Evolutionary conservation across 2,888 invertebrate genomes (phyloP), one percentile per base, ranked within the genome.

Genomic region (Hirudinaria manillensis): DNA sequence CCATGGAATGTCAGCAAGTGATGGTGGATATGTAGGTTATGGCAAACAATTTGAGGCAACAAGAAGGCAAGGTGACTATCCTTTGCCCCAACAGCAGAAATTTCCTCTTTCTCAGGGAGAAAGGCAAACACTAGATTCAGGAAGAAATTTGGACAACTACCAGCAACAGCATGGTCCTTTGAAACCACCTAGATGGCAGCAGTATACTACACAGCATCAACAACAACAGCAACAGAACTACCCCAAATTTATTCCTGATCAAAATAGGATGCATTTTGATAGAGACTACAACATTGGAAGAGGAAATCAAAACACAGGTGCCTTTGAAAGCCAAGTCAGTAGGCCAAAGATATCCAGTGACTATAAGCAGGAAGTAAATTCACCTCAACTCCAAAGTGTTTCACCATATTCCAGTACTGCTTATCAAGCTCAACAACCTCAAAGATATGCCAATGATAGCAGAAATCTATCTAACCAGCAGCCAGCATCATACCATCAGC

Each of bases 151-250:
- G 45, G 45, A 45, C 70, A 72, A 27, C 77, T 55, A 38, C 45
- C 76, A 75, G 45, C 77, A 75, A 38, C 75, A 75, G 34, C 76
- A 75, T 24, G 56, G 56, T 21, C 27, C 27, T 53, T 61, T 45
- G 7, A 53, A 75, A 21, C 75, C 78, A 1, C 79, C 72, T 27
- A 70, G 34, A 38, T 36, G 71, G 16, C 76, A 32, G 10, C 53
- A 73, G 24, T 77, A 76, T 7, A 76, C 74, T 10, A 75, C 76
- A 45, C 76, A 74, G 55, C 71, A 67, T 72, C 76, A 72, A 53
- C 67, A 72, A 32, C 70, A 61, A 68, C 61, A 61, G 21, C 29
- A 61, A 1, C 61, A 45, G 16, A 45, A 16, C 13, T 16, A 16
- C 13, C 45, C 45, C 45, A 45, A 45, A 10, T 45, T 45, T 16